Evolutionary conservation across 2,888 invertebrate genomes (phyloP), one percentile per base, ranked within the genome.

Genomic region (Hartigia nigra): DNA sequence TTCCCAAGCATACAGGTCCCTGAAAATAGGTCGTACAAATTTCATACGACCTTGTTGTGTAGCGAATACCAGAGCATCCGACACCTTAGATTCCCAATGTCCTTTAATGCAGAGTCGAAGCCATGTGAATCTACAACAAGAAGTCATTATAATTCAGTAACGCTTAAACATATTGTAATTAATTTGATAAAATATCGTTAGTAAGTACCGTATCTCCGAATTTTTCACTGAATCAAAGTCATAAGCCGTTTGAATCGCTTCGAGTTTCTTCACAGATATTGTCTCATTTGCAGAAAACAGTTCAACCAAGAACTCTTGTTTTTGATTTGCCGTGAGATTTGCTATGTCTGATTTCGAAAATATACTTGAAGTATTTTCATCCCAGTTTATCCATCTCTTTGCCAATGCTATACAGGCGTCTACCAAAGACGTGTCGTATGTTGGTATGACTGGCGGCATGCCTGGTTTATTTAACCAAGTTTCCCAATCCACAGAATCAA

Each of bases 31-130:
- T 55, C 97, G 93, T 2, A 97, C 95, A 92, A 95, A 98, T 91
- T 98, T 98, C 96, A 98, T 97, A 78, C 98, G 94, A 69, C 98
- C 98, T 88, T 97, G 95, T 31, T 94, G 94, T 84, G 96, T 97
- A 12, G 97, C 94, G 93, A 98, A 98, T 32, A 94, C 90, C 78
- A 98, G 92, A 1, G 95, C 95, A 31, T 94, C 93, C 1, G 93
- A 92, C 69, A 98, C 92, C 86, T 94, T 95, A 0, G 93, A 92
- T 36, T 93, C 92, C 93, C 97, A 95, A 78, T 93, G 93, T 14
- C 95, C 95, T 88, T 94, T 95, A n/a, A 98, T 92, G 83, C 96
- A 95, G 79, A 98, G 91, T 79, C 97, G 94, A 75, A 97, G 91
- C 95, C 97, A 97, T 76, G 96, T 95, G 91, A 92, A 95, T 85